A percentile compares a stretch with the other conserved stretches of the same genome.
Conservation (phyloP, 2,113 vertebrate genomes). For the Campylomormyrus numenius region DNA sequence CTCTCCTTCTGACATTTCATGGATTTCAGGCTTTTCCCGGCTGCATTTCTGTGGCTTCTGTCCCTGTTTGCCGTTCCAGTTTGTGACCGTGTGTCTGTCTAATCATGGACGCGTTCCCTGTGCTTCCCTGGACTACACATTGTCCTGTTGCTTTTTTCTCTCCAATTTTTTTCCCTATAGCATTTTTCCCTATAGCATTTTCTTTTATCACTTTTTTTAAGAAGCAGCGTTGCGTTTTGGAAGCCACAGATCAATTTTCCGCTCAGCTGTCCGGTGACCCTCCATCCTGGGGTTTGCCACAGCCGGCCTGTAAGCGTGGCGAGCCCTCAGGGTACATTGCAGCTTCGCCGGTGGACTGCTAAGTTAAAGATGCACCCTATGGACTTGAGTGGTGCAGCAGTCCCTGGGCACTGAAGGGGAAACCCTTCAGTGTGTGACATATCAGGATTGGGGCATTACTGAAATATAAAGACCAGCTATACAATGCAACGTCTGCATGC, state of each 20-base stretch:
- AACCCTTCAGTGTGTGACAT: neutral
- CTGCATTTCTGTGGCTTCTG: neutral
- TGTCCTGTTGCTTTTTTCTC: neutral
- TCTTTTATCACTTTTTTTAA: neutral
- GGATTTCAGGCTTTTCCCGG: neutral
- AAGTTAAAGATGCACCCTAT: neutral
- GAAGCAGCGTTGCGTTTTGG: neutral
- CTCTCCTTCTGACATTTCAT: neutral
- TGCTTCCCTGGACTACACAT: neutral
- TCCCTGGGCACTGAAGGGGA: neutral
- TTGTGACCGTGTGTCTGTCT: neutral
- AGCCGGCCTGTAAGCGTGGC: neutral
- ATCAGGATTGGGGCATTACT: neutral
- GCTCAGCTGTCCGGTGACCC: slow-evolving; percentile 9
- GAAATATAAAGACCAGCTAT: neutral
- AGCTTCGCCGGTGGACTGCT: neutral
- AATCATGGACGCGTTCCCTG: neutral
- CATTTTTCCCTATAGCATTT: neutral
- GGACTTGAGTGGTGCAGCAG: neutral
- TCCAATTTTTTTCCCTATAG: neutral
- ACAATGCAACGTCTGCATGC: neutral
- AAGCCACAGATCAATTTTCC: neutral
- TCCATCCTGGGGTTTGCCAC: neutral
- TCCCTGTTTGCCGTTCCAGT: neutral
- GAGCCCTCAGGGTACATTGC: neutral